A percentile compares a stretch with the other conserved stretches of the same genome.
Conservation (phyloP, 1,140 invertebrate species). For the Camponotus floridanus region DNA sequence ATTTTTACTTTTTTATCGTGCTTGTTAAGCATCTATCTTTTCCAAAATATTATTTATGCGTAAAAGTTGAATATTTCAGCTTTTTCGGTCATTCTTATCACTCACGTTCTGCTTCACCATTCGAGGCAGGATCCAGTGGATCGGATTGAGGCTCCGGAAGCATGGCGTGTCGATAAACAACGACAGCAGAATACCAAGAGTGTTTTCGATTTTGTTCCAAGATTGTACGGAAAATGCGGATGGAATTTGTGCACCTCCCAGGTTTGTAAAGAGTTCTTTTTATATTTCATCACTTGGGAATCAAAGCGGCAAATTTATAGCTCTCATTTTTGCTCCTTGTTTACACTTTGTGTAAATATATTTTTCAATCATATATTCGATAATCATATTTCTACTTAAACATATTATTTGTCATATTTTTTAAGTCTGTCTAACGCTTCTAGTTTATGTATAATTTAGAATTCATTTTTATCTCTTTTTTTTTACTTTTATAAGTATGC, state of each 20-base stretch:
- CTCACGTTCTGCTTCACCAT: conserved; percentile 23
- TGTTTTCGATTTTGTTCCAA: conserved; percentile 47
- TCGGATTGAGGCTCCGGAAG: conserved; percentile 34
- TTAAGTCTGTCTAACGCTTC: neutral
- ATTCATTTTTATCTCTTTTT: too few species aligned
- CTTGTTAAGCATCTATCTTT: neutral
- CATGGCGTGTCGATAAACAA: conserved; percentile 28
- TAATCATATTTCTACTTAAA: neutral
- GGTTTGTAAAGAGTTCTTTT: neutral
- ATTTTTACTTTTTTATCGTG: neutral
- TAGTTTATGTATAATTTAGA: neutral
- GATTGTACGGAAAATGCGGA: conserved; percentile 43
- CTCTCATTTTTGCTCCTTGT: neutral
- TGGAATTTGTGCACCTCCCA: conserved; percentile 37
- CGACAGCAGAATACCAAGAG: conserved; percentile 48
- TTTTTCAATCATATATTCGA: neutral
- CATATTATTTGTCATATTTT: neutral
- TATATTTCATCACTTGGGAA: conserved; percentile 1
- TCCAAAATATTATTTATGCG: neutral
- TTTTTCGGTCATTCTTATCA: conserved; percentile 32
- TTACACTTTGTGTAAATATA: neutral
- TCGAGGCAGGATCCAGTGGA: conserved; percentile 15
- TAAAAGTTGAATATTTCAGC: neutral
- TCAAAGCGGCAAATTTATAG: conserved; percentile 1
- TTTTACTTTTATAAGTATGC: too few species aligned